Evolutionary conservation across 2,113 vertebrate genomes (phyloP), one percentile per base, ranked within the genome.

Genomic region (zebrafish (Danio rerio)): DNA sequence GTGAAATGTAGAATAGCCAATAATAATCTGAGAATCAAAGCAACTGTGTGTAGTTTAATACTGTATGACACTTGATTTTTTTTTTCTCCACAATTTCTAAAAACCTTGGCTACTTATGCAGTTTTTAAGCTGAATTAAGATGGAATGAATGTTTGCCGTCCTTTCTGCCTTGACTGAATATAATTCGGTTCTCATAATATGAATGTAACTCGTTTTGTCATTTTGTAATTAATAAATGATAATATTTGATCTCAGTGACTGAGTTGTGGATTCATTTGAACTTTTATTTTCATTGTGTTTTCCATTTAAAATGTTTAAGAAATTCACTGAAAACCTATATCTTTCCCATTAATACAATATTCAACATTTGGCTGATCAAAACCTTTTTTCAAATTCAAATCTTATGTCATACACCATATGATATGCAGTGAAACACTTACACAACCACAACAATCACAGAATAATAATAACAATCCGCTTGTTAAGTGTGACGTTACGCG

Each of bases 191-290:
- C 18, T 63, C 16, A 55, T 53, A 66, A 53, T 6, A 43, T 0
- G 49, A 66, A 79, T 66, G 62, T 79, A 40, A 78, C 2, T 0
- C n/a, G 7, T 31, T 62, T 47, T 62, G 20, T 50, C 21, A 42
- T 66, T 79, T 79, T 79, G 6, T 79, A 65, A 15, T 13, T n/a
- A 78, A 79, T 78, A 78, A 78, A 78, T 78, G 0, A 50, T 9
- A 65, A 78, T 65, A 53, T 21, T 52, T 63, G 8, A 65, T 52
- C 75, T 65, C 13, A 40, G 3, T 47, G 12, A 21, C 4, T 15
- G 42, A 74, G 53, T 75, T 21, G 7, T 76, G 55, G 4, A 12
- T 74, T 74, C 4, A 13, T 74, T 74, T 58, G 5, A 7, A 56
- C 43, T 59, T 6, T 9, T 45, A 18, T 47, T 13, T 58, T 42